Evolutionary conservation across 2,888 invertebrate species (phyloP), one percentile per base, ranked within the genome.

Genomic region (Halocaridina rubra): DNA sequence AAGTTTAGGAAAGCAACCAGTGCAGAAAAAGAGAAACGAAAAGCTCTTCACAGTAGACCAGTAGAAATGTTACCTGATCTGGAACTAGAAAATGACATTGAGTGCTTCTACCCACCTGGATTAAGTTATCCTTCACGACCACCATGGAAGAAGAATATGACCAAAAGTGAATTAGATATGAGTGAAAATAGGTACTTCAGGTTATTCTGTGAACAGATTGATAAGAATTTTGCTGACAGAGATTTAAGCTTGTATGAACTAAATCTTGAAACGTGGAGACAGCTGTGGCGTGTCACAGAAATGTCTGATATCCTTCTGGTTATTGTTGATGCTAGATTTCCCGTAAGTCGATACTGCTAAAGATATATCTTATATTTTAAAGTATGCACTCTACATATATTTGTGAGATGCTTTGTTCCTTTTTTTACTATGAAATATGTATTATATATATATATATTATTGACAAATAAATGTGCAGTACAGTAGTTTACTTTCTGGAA

Each of bases 251-350:
- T 96, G 90, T 97, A 97, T 91, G 98, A 98, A 91, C 91, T 98
- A 85, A 98, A 98, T 92, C 91, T 98, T 89, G 98, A 98, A 92
- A 98, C 98, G 0, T 98, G 98, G 98, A 92, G 98, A 16, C 98
- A 98, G 89, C 91, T 98, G 87, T 98, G 98, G 98, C 92, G 98
- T 59, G 98, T 98, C 0, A 90, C 97, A 5, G 98, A 98, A 91
- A 96, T 98, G 94, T 97, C 97, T 0, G 98, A 98, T 90, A 92
- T 98, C 32, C 90, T 98, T 16, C 92, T 98, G 13, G 93, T 97
- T 8, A 96, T 98, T 86, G 95, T 96, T 0, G 98, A 98, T 91
- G 95, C 97, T 71, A 93, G 97, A 90, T 97, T 93, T 91, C 75
- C 87, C 27, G 85, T 87, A 61, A 87, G 87, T 85, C n/a, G n/a